Percentiles rank a stretch among this genome's conserved stretches.
These are phyloP conservation scores for Hystrix brachyura DNA, from an alignment of 2,113 vertebrate genomes.

Conservation along the genomic window DNA sequence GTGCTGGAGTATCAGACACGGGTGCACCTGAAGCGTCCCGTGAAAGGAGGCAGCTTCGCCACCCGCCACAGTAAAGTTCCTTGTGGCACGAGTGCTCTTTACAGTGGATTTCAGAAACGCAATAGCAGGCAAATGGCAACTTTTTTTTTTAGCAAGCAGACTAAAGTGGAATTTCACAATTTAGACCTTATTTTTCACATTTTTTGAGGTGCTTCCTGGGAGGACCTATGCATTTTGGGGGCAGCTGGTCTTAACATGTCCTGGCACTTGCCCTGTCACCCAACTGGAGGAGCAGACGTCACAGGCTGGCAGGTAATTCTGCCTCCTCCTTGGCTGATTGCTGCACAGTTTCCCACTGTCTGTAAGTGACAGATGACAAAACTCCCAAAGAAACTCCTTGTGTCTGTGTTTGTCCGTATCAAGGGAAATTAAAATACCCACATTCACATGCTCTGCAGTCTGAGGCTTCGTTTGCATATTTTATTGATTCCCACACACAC, in stretches of 20 bases:
- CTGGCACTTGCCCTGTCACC: neutral
- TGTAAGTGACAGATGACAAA: constrained; percentile 61
- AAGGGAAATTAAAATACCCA: constrained; percentile 57
- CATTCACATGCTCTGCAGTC: constrained; percentile 29
- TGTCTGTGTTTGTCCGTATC: neutral
- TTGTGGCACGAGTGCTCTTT: neutral
- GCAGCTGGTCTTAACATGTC: neutral
- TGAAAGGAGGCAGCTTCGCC: neutral
- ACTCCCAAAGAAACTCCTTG: constrained; percentile 42
- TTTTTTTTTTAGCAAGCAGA: constrained; percentile 50
- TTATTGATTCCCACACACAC: neutral
- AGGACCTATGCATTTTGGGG: constrained; percentile 21
- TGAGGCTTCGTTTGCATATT: constrained; percentile 13
- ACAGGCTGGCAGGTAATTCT: neutral
- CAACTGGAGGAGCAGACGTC: neutral
- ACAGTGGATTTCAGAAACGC: neutral
- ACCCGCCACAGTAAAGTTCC: constrained; percentile 7
- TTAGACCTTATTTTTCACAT: neutral
- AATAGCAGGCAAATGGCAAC: constrained; percentile 4
- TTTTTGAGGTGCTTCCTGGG: constrained; percentile 52
- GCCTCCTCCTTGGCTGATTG: constrained; percentile 52
- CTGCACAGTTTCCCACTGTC: constrained; percentile 12
- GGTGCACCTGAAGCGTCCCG: neutral
- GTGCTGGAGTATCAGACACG: rapidly evolving
- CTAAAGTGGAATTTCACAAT: constrained; percentile 22